Evolutionary conservation across 2,888 invertebrate species (phyloP).

Genomic region (Microctonus brassicae): DNA sequence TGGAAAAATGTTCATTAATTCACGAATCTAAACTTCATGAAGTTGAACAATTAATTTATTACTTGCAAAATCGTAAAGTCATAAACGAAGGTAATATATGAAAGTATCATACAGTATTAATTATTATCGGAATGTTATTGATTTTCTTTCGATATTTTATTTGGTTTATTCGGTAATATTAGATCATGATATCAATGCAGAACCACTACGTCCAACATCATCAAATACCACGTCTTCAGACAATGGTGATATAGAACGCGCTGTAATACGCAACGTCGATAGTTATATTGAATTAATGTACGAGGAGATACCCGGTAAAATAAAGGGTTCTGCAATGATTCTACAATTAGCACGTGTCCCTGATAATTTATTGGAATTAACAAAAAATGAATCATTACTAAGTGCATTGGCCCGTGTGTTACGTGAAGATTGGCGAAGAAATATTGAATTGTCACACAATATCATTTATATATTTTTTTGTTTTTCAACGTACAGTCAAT

Average conservation of each 20-base stretch:
- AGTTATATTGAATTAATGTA: slow-evolving; percentile 96
- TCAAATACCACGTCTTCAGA: slow-evolving; percentile 59
- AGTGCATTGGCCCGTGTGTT: slow-evolving; percentile 96
- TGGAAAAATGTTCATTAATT: slow-evolving; percentile 88
- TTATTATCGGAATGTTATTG: neutral
- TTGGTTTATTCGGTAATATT: neutral
- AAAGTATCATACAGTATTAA: neutral
- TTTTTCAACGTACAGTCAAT: slow-evolving; percentile 95
- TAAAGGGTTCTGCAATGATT: slow-evolving; percentile 91
- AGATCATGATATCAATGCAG: slow-evolving; percentile 49
- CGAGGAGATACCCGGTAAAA: slow-evolving; percentile 93
- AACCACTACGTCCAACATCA: slow-evolving; percentile 61
- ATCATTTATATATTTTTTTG: slow-evolving; percentile 97
- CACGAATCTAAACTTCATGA: slow-evolving; percentile 85
- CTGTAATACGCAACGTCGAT: slow-evolving; percentile 87
- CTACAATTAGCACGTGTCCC: slow-evolving; percentile 92
- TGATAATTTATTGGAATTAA: slow-evolving; percentile 93
- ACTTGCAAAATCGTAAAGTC: slow-evolving; percentile 84
- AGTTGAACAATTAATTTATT: slow-evolving; percentile 89
- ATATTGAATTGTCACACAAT: slow-evolving; percentile 95
- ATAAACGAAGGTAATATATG: slow-evolving; percentile 51
- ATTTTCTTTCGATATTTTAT: neutral
- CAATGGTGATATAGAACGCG: slow-evolving; percentile 72
- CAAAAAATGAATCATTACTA: slow-evolving; percentile 94
- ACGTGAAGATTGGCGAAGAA: slow-evolving; percentile 97